Evolutionary conservation across 2,797 vertebrate species (phyloP).

Genomic region (Pipistrellus nathusii): DNA sequence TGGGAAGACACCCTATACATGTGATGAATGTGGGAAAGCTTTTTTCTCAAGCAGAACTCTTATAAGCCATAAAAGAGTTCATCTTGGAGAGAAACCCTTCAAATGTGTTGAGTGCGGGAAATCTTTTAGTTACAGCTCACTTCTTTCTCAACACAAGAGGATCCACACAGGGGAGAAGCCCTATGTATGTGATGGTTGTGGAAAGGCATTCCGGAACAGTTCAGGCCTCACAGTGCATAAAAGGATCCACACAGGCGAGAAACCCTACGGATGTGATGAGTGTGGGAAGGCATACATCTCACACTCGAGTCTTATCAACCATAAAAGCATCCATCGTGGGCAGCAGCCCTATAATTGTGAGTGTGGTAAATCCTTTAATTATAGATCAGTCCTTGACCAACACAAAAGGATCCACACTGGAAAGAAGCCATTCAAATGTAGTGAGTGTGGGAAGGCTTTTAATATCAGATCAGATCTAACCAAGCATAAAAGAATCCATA

Average conservation of each 20-base stretch:
- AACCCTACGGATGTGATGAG: conserved; percentile 80
- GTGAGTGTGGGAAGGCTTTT: conserved; percentile 83
- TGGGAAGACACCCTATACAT: conserved; percentile 79
- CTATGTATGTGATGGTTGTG: conserved; percentile 82
- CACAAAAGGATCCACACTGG: conserved; percentile 82
- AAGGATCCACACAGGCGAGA: conserved; percentile 84
- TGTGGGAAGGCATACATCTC: conserved; percentile 84
- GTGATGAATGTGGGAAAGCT: conserved; percentile 83
- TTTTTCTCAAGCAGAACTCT: conserved; percentile 87
- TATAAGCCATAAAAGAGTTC: conserved; percentile 82
- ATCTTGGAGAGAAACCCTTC: conserved; percentile 82
- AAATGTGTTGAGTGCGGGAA: conserved; percentile 83
- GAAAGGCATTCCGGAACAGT: conserved; percentile 84
- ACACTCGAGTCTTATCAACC: conserved; percentile 83
- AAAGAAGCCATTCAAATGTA: conserved; percentile 82
- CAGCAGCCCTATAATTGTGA: conserved; percentile 83
- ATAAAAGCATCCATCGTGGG: conserved; percentile 81
- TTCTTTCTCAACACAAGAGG: conserved; percentile 83
- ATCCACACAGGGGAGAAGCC: conserved; percentile 84
- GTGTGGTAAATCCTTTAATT: conserved; percentile 82
- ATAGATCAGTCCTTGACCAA: conserved; percentile 82
- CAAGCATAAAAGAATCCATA: conserved; percentile 82
- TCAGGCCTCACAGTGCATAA: conserved; percentile 84
- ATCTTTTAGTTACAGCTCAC: conserved; percentile 85
- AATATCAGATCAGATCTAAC: conserved; percentile 82